Conservation (phyloP, 2,888 invertebrate species). For the Trichogramma dendrolimi region DNA sequence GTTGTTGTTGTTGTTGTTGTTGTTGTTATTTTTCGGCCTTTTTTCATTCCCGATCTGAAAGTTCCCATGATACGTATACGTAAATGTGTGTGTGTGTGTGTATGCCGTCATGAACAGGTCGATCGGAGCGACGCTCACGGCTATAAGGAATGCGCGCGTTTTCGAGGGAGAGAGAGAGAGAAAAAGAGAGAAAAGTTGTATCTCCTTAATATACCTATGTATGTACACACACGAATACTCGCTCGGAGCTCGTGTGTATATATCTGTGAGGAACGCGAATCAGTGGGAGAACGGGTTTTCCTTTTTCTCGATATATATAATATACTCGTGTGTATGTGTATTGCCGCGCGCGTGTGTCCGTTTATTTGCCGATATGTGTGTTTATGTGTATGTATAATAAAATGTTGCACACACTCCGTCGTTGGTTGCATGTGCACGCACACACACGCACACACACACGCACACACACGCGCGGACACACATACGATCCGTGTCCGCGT, state of each 20-base stretch:
- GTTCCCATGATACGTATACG: not conserved
- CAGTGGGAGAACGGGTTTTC: constrained; percentile 30
- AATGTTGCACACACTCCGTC: not conserved
- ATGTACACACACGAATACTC: not conserved
- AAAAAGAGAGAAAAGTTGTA: constrained; percentile 1
- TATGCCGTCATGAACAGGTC: constrained; percentile 15
- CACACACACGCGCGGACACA: not conserved
- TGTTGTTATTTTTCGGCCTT: no score
- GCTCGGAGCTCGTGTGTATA: not conserved
- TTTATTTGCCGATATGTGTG: not conserved
- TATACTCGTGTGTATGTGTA: not conserved
- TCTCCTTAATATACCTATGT: not conserved
- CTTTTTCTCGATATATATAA: constrained; percentile 17
- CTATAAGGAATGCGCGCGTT: constrained; percentile 38
- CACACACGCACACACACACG: not conserved
- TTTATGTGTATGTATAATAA: not conserved
- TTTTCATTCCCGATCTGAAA: no score
- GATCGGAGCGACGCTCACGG: constrained; percentile 31
- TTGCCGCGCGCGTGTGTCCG: not conserved
- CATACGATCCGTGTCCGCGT: not conserved
- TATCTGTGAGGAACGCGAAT: constrained; percentile 21
- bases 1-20: no score
- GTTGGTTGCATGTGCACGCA: not conserved
- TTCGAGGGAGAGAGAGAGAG: constrained; percentile 3
- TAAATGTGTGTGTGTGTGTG: not conserved